Base-by-base conservation (phyloP, 30 jellyfish, hydroid and myxozoan genomes). In the Hydractinia symbiolongicarpus region DNA sequence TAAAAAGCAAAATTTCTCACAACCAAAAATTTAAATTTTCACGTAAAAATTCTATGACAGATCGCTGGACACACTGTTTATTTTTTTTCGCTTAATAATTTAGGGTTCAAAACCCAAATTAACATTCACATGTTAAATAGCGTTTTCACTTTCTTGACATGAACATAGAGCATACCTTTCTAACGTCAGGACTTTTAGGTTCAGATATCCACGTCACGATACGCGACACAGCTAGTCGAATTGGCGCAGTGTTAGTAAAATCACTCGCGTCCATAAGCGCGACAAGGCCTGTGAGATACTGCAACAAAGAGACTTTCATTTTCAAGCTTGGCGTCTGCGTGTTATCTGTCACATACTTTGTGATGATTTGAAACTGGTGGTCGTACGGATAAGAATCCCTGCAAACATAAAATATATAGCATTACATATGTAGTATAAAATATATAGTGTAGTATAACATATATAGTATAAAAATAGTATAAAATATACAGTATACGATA, bases 301-400 rank as follows among this genome's bases (percentile, higher is more conserved):
- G 96, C 4, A 82, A 55, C 30, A 77, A 56, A 16, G 83, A 66
- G 60, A 86, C 96, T 84, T 87, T 91, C 55, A 79, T 17, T 8
- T 79, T 79, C 62, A 91, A 79, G 4, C 89, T 82, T 5, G 98
- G 98, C 40, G 98, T 91, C 71, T 91, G 98, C 15, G 96, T 80
- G 70, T 81, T 86, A 82, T 91, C 98, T 9, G 96, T 91, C 54
- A 91, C 83, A 69, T 91, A 91, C 58, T 86, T 91, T 11, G 98
- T 91, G 8, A 91, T 95, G 17, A 91, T 91, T 52, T 91, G 98
- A 75, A 91, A 91, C 73, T 91, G 98, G 7, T 91, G 98, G 61
- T 91, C 98, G 67, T 91, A 91, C 30, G 98, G 98, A 86, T 87
- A 91, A 7, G 96, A 86, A 70, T 91, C 98, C 83, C 98, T 91